Conservation (phyloP, 1,140 invertebrate genomes). For the Lamellibrachia luymesi region DNA sequence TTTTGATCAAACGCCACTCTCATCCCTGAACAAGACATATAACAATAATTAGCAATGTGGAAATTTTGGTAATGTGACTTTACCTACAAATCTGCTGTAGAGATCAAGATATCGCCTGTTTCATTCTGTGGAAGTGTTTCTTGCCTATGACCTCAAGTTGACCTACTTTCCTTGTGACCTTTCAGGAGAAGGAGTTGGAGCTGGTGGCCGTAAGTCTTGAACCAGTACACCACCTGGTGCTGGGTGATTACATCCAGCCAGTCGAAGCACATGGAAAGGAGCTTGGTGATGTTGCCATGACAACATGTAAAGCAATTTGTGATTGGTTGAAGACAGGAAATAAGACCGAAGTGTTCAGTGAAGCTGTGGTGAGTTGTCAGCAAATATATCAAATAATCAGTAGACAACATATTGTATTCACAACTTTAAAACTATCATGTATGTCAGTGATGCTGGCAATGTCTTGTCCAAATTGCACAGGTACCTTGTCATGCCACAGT, state of each 20-base stretch:
- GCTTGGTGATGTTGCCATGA: slow-evolving; percentile 7
- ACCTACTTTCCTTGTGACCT: slow-evolving; percentile 7
- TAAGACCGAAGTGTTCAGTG: not conserved
- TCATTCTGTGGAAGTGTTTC: not conserved
- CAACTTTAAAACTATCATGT: too few relatives aligned
- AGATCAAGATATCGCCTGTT: not conserved
- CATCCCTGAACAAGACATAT: too few relatives aligned
- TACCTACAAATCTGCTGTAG: not conserved
- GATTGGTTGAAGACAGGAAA: slow-evolving; percentile 22
- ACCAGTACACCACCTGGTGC: not conserved
- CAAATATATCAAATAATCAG: not conserved
- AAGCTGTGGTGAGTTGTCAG: not conserved
- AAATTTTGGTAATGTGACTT: not conserved
- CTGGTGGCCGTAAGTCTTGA: slow-evolving; percentile 11
- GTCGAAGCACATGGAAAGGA: not conserved
- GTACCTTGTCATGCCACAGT: too few relatives aligned
- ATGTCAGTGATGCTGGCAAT: too few relatives aligned
- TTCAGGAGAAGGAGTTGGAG: slow-evolving; percentile 15
- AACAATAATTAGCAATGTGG: too few relatives aligned
- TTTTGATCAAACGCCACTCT: too few relatives aligned
- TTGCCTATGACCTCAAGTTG: slow-evolving; percentile 2
- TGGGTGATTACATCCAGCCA: not conserved
- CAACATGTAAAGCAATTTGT: not conserved
- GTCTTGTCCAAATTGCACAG: too few relatives aligned
- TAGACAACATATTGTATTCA: too few relatives aligned